Conservation (phyloP, 2,113 vertebrate genomes). For the Actenoides hombroni region DNA sequence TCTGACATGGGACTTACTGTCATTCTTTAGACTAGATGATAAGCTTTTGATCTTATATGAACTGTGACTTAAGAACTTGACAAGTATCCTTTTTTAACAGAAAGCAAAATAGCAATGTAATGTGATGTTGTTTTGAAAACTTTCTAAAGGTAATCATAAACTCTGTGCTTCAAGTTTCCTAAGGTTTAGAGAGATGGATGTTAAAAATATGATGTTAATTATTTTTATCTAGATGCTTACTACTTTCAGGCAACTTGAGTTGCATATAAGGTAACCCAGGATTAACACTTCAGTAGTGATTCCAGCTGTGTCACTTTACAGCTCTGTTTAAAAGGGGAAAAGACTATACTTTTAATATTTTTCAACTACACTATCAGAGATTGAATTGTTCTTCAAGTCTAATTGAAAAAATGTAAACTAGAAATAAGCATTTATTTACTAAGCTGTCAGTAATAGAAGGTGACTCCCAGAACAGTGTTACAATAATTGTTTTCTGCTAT, state of each 20-base stretch:
- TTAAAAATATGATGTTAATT: not conserved
- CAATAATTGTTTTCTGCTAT: not conserved
- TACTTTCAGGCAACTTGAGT: not conserved
- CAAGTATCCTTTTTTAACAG: not conserved
- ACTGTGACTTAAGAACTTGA: not conserved
- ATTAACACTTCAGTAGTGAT: not conserved
- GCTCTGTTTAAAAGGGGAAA: not conserved
- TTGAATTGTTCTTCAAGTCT: not conserved
- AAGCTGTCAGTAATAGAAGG: not conserved
- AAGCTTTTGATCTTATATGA: not conserved
- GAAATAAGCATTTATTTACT: not conserved
- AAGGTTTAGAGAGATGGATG: not conserved
- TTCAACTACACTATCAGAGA: not conserved
- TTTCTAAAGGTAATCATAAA: not conserved
- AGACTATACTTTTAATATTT: not conserved
- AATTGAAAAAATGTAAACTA: not conserved
- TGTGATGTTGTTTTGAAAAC: not conserved
- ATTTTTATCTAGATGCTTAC: not conserved
- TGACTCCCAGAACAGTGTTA: not conserved
- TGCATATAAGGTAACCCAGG: not conserved
- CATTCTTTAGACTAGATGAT: not conserved
- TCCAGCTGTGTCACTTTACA: not conserved
- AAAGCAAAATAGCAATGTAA: not conserved
- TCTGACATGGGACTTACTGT: rapidly evolving
- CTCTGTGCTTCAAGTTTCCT: not conserved